Conservation (phyloP, 37 sponge, comb jelly and placozoan genomes). For the Haliclona indistincta region DNA sequence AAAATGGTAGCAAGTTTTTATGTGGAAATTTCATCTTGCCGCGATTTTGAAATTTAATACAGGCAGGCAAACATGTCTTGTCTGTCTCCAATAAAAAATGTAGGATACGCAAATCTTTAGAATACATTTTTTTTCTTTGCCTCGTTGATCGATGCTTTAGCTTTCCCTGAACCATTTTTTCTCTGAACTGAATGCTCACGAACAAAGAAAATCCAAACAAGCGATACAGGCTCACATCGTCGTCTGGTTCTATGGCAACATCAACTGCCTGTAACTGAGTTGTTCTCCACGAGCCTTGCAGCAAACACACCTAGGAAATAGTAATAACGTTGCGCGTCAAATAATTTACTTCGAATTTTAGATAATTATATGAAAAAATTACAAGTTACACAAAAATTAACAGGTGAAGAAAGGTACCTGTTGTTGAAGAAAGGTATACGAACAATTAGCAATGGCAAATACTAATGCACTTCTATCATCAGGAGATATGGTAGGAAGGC, state of each 20-base stretch:
- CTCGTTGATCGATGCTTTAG: too few species aligned
- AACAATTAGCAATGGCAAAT: not conserved
- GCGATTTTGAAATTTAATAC: conserved; percentile 13
- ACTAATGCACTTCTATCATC: not conserved
- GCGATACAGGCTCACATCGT: not conserved
- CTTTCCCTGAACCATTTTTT: not conserved
- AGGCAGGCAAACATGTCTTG: not conserved
- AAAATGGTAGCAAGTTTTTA: not conserved
- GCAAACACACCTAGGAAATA: not conserved
- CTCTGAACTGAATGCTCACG: not conserved
- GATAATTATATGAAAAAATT: too few species aligned
- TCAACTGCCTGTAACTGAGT: not conserved
- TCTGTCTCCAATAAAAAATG: conserved; percentile 3
- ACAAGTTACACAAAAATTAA: not conserved
- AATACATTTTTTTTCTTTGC: too few species aligned
- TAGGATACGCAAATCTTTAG: not conserved
- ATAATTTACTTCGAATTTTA: not conserved
- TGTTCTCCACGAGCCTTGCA: not conserved
- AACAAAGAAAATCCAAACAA: not conserved
- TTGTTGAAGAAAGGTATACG: conserved; percentile 1
- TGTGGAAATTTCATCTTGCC: conserved; percentile 22
- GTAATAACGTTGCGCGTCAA: not conserved
- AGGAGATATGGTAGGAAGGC: too few species aligned
- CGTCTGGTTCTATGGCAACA: not conserved
- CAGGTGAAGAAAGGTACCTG: not conserved